Base-by-base conservation (phyloP, 1,140 invertebrate species). In the Cyrtorhinus lividipennis region DNA sequence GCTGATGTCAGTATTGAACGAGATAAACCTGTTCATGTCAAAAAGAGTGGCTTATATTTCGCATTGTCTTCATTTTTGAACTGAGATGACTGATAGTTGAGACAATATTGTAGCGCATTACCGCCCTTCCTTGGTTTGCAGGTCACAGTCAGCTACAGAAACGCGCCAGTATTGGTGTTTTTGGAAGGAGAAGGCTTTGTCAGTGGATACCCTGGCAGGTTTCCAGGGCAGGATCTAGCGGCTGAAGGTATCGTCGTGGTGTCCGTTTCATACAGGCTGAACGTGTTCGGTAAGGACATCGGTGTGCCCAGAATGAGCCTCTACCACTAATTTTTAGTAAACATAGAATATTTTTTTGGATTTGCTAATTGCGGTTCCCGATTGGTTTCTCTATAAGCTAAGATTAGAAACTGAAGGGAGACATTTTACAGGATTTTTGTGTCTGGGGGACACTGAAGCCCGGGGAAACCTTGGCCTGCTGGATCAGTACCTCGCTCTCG, bases 381-480 rank as follows among this genome's bases (percentile, higher is more conserved):
- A 23, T 59, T 24, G 20, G 1, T 59, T 2, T 38, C 13, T 61
- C 38, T 2, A 25, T 62, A 30, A n/a, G n/a, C n/a, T n/a, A n/a
- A n/a, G n/a, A n/a, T n/a, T n/a, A n/a, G n/a, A n/a, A n/a, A n/a
- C n/a, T n/a, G n/a, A n/a, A n/a, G n/a, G n/a, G n/a, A n/a, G n/a
- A n/a, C n/a, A n/a, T 25, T 24, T 66, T 64, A 30, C 63, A 75
- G 74, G 84, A 3, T 90, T 90, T 73, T 78, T 91, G 45, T 83
- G 80, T 65, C 73, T 88, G 12, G 79, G 74, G 70, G 69, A 81
- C 74, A 13, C 74, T 15, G 77, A 77, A 61, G 69, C 79, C 3
- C 71, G 78, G 1, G 86, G 86, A 0, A 88, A 88, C 70, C 77
- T 85, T 24, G 85, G 84, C 1, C 68, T 88, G 12, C 73, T 84